phyloP scores from a whole-genome alignment of 2,797 vertebrate genomes.

The Smutsia temminckii region DNA sequence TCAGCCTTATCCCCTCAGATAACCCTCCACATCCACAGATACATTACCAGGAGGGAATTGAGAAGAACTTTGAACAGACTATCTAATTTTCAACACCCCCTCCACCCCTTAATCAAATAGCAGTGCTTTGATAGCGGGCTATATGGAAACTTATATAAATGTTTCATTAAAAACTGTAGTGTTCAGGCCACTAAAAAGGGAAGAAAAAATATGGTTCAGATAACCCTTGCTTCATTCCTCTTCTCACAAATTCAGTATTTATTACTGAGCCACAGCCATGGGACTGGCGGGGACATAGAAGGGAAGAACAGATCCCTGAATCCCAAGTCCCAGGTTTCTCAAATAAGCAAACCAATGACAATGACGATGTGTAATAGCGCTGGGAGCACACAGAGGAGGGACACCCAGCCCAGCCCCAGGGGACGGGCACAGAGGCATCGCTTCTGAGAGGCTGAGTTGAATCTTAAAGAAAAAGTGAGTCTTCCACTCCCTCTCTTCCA shows the following conservation, averaged over 20 bases:
- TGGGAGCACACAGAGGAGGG: neutral
- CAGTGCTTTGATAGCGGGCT: conserved; percentile 32
- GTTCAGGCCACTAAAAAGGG: conserved; percentile 9
- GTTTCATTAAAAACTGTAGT: conserved; percentile 32
- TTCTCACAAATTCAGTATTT: neutral
- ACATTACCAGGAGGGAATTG: conserved; percentile 12
- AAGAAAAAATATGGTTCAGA: neutral
- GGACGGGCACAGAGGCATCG: neutral
- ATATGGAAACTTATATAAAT: conserved; percentile 43
- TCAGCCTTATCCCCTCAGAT: conserved; percentile 6
- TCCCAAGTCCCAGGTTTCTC: neutral
- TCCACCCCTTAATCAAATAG: conserved; percentile 46
- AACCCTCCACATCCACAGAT: neutral
- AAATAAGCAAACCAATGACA: neutral
- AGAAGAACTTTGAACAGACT: conserved; percentile 49
- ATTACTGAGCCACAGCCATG: neutral
- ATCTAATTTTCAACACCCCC: neutral
- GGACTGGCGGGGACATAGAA: neutral
- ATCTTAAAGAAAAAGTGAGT: neutral
- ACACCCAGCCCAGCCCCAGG: neutral
- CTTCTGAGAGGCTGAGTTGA: neutral
- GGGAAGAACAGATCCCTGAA: neutral
- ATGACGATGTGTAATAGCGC: neutral
- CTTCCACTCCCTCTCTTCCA: neutral
- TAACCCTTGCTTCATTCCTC: neutral